Base-by-base conservation (phyloP, 2,888 invertebrate species). In the Tenthredo scrophulariae region DNA sequence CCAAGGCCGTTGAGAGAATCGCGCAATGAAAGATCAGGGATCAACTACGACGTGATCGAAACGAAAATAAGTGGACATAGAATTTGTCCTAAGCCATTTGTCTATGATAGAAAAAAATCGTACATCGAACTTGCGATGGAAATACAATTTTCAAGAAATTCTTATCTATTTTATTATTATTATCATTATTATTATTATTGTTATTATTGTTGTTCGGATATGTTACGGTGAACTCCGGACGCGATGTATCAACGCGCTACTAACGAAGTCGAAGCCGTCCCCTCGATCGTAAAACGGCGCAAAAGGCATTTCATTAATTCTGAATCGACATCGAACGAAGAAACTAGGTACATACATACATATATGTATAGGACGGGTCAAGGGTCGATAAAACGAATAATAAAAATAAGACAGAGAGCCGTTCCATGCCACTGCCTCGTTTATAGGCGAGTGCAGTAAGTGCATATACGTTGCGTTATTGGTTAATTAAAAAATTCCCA, bases 1-100 rank as follows among this genome's bases (percentile, higher is more conserved):
- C 46, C 83, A 67, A 83, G 83, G 83, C 83, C 83, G 83, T 65
- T 43, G 15, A 67, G 33, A 67, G 18, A 33, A 67, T 67, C 67
- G 67, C 67, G 67, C 67, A 67, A 67, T 67, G 33, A 67, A 67
- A 67, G 67, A 67, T 67, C 67, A 67, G 67, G 15, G 67, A 67
- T 67, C 67, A 67, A 62, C 62, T 26, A 13, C 62, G 62, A 22
- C 62, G 62, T 62, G 62, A 62, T 62, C 26, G 62, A 26, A 62
- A 54, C 54, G 1, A 54, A 54, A 54, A 54, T 54, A 54, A 54
- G 7, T n/a, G 6, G 7, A n/a, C 5, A 7, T n/a, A 54, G n/a
- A 15, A 54, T 54, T n/a, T 62, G 26, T 15, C 26, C 9, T 22
- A 0, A 10, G 22, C 2, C 10, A 26, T 62, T 29, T 3, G 62